Evolutionary conservation across 2,888 invertebrate species (phyloP).

Genomic region (Cyclophora punctaria): DNA sequence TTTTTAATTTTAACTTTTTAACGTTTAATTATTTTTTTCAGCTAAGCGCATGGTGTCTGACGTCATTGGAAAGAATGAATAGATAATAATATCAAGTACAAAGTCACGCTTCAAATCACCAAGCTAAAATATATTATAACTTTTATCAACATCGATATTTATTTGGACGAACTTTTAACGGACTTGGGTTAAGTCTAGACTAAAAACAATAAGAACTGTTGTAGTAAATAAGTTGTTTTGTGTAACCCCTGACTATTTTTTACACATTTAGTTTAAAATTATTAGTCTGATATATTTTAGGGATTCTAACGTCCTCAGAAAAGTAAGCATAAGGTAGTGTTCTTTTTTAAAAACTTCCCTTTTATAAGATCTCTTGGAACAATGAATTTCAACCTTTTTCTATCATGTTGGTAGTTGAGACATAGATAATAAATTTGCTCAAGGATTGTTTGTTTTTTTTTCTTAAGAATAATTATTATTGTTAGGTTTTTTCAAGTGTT

Average conservation of each 20-base stretch:
- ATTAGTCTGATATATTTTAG: conserved; percentile 28
- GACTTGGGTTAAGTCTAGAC: no score
- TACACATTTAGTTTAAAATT: conserved; percentile 28
- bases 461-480: conserved; percentile 10
- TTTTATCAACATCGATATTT: not conserved
- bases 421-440: conserved; percentile 42
- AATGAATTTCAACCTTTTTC: conserved; percentile 46
- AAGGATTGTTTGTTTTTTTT: conserved; percentile 45
- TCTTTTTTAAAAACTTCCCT: conserved; percentile 31
- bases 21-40: conserved; percentile 33
- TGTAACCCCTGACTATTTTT: conserved; percentile 29
- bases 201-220: conserved; percentile 1
- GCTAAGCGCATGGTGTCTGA: conserved; percentile 55
- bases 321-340: conserved; percentile 30
- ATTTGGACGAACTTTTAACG: conserved; percentile 1
- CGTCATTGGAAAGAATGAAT: conserved; percentile 51
- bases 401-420: conserved; percentile 13
- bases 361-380: conserved; percentile 46
- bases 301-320: conserved; percentile 28
- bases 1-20: no score
- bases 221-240: conserved; percentile 36
- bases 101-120: conserved; percentile 18
- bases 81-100: conserved; percentile 35
- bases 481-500: conserved; percentile 17
- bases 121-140: not conserved